Base-by-base conservation (phyloP, 2,888 invertebrate genomes). In the Diabrotica balteata region DNA sequence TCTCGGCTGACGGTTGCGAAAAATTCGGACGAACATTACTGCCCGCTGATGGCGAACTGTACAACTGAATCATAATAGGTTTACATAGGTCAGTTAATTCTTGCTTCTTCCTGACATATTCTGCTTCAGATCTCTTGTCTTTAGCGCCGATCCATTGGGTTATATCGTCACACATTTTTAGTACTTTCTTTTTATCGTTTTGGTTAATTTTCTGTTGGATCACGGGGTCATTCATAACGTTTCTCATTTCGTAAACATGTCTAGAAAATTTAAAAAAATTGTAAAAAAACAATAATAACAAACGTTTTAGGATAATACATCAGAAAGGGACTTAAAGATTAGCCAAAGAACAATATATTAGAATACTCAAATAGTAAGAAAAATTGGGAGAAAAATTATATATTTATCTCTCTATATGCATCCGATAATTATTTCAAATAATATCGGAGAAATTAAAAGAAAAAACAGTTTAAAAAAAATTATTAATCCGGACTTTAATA, bases 71-170 rank as follows among this genome's bases (percentile, higher is more conserved):
- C 83, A 87, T 85, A 68, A 88, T 77, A 0, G 87, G 90, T 80
- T 80, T 88, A 78, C 89, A 89, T 4, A 85, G 81, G 42, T 85
- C 81, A 80, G 90, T 89, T 43, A 90, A 63, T 62, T 90, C 89
- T 75, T 88, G 85, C 76, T 88, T 80, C 74, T 86, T 87, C 74
- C 87, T 86, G 58, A 88, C 88, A 74, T 87, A 88, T 77, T 89
- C 89, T 58, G 87, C 89, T 80, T 87, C 88, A 49, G 87, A 89
- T 11, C 88, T 90, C 75, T 87, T 82, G 2, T 84, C 86, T 80
- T 86, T 84, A 51, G 80, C 78, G 78, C 90, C 90, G 64, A 93
- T 82, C 93, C 93, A 93, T 52, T 84, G 84, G 46, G 91, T 79
- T 7, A 87, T 85, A 22, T 89, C 89, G 0, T 87, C 87, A 75